phyloP scores from a whole-genome alignment of 2,888 invertebrate genomes.

The Lymantria monacha region DNA sequence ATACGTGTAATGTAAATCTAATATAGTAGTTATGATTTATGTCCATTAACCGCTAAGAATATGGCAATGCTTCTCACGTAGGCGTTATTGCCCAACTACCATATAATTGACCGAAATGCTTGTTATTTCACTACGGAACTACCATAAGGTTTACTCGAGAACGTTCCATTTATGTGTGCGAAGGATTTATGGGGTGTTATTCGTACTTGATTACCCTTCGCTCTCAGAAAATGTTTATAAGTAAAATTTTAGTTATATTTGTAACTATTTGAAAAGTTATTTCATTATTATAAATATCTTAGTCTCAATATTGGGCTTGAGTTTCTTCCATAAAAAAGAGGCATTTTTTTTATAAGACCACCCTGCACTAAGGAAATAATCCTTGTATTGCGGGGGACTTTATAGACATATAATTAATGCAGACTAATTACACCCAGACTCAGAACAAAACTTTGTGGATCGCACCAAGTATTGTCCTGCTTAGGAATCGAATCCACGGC shows the following conservation, averaged over 20 bases:
- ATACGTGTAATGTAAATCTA: background rate
- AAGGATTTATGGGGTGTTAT: background rate
- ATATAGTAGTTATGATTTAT: background rate
- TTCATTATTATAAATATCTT: too few species aligned
- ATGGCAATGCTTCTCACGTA: background rate
- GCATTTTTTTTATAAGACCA: too few species aligned
- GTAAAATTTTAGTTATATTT: background rate
- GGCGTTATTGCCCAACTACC: background rate
- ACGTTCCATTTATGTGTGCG: background rate
- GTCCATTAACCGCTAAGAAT: background rate
- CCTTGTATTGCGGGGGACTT: too few species aligned
- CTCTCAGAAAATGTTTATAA: background rate
- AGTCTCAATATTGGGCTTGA: too few species aligned
- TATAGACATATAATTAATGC: too few species aligned
- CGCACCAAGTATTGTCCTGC: too few species aligned
- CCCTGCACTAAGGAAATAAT: too few species aligned
- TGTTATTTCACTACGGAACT: background rate
- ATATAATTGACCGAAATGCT: background rate
- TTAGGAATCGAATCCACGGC: too few species aligned
- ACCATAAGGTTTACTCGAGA: background rate
- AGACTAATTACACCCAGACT: too few species aligned
- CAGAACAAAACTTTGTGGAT: too few species aligned
- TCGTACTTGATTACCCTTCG: background rate
- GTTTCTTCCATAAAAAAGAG: too few species aligned
- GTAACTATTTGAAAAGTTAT: too few species aligned